These are phyloP conservation scores for Telmatochromis sp. DNA, from an alignment of 2,113 vertebrate genomes.

Conservation along the genomic window DNA sequence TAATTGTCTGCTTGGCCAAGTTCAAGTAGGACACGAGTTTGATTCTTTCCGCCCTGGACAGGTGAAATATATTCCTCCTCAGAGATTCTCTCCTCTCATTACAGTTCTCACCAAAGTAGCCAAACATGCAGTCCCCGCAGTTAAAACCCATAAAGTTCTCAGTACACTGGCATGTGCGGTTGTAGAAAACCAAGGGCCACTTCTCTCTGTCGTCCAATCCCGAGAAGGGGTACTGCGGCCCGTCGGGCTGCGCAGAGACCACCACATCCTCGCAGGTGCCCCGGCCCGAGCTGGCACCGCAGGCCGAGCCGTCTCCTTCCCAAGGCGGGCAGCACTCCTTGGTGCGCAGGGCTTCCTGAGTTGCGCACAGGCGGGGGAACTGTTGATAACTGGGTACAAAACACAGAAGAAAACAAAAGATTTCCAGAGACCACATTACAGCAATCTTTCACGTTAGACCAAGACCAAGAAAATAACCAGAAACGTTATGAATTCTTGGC, in stretches of 20 bases:
- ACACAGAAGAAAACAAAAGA: constrained; percentile 23
- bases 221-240: constrained; percentile 84
- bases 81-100: constrained; percentile 68
- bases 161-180: constrained; percentile 82
- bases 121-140: constrained; percentile 85
- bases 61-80: constrained; percentile 81
- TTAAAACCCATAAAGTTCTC: constrained; percentile 86
- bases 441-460: not conserved
- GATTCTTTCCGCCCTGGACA: constrained; percentile 75
- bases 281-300: constrained; percentile 71
- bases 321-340: constrained; percentile 59
- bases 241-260: constrained; percentile 67
- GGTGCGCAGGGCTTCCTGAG: constrained; percentile 12
- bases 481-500: not conserved
- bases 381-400: constrained; percentile 25
- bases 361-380: constrained; percentile 54
- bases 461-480: not conserved
- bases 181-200: constrained; percentile 91
- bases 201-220: constrained; percentile 88
- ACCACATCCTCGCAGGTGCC: constrained; percentile 78
- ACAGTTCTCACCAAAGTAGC: constrained; percentile 77
- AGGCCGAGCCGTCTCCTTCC: constrained; percentile 55
- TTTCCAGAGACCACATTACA: constrained; percentile 64
- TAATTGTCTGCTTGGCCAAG: constrained; percentile 83
- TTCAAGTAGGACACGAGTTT: constrained; percentile 87